Percentiles rank a stretch among this genome's conserved stretches.
Conservation (phyloP, 2,888 invertebrate genomes). For the Yponomeuta evonymella region DNA sequence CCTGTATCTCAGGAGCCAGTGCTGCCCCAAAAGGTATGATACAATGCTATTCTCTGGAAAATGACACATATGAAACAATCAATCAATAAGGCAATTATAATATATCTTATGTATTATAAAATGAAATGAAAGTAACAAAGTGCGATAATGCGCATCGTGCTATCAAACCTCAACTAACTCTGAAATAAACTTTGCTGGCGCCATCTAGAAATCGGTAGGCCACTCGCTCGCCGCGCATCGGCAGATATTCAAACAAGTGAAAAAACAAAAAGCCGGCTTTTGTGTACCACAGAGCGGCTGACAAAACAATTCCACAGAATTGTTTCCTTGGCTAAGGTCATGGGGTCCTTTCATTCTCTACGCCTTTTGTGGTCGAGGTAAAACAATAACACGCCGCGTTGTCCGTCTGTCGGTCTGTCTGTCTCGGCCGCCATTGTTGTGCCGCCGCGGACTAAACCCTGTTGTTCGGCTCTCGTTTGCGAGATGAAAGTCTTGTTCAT, state of each 20-base stretch:
- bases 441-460: conserved; percentile 22
- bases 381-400: not conserved
- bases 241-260: not conserved
- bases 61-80: no score
- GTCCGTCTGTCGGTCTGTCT: conserved; percentile 24
- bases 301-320: not conserved
- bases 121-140: no score
- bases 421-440: conserved; percentile 29
- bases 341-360: not conserved
- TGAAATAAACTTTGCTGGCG: no score
- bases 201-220: no score
- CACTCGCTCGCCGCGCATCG: no score
- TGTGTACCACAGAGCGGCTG: not conserved
- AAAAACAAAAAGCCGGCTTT: not conserved
- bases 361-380: not conserved
- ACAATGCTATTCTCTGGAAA: no score
- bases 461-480: conserved; percentile 6
- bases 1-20: no score
- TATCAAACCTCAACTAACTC: no score
- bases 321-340: not conserved
- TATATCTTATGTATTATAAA: no score
- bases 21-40: no score
- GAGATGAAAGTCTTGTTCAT: not conserved
- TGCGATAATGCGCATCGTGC: no score
- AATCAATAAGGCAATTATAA: no score